phyloP scores from a whole-genome alignment of 1,140 invertebrate genomes.

The Drosophila erecta region DNA sequence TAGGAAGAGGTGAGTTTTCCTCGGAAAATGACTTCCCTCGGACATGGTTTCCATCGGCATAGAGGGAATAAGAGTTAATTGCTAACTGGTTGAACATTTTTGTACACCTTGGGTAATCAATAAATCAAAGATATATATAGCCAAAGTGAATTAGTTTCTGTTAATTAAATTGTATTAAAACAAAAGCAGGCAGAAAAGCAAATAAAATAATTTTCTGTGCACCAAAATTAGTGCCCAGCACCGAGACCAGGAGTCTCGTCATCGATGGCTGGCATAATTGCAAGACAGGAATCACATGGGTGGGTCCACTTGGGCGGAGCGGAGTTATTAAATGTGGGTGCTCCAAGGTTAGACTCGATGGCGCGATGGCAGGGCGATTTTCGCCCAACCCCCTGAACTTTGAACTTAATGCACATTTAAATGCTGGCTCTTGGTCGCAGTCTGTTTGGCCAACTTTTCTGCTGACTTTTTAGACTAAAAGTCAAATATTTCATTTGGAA shows the following conservation, averaged over 20 bases:
- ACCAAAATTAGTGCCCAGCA: not conserved
- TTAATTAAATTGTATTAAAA: no score
- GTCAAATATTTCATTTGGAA: conserved; percentile 82
- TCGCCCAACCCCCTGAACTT: conserved; percentile 1
- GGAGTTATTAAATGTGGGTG: conserved; percentile 32
- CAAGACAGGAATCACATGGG: conserved; percentile 25
- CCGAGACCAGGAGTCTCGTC: not conserved
- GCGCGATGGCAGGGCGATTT: conserved; percentile 31
- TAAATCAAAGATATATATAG: no score
- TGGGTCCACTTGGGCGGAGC: conserved; percentile 3
- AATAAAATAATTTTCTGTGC: no score
- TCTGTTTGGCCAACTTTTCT: conserved; percentile 75
- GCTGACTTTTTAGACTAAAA: conserved; percentile 79
- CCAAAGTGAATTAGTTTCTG: no score
- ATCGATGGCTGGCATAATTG: conserved; percentile 39
- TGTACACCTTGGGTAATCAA: no score
- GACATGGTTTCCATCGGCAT: conserved; percentile 18
- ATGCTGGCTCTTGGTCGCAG: conserved; percentile 56
- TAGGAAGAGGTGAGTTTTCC: not conserved
- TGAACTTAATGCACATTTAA: conserved; percentile 61
- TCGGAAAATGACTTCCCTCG: conserved; percentile 25
- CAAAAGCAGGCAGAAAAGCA: not conserved
- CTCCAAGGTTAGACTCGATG: conserved; percentile 16
- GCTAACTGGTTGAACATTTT: not conserved
- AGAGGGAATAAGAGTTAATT: not conserved